These are phyloP conservation scores for Xiphophorus maculatus DNA, from an alignment of 2,113 vertebrate genomes.

Conservation along the genomic window DNA sequence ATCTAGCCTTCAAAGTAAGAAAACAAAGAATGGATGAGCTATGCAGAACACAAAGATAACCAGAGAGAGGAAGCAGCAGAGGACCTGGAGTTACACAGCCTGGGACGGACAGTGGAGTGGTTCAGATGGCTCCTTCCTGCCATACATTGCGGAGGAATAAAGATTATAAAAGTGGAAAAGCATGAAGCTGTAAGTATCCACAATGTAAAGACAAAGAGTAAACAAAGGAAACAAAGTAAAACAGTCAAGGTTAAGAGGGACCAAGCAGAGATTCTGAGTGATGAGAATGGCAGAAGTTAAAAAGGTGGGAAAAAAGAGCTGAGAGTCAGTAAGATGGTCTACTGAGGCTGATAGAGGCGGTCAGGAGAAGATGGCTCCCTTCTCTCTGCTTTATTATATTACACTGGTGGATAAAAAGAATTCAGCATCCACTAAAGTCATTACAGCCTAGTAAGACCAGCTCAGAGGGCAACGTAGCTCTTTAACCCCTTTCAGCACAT, in stretches of 20 bases:
- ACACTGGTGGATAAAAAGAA: constrained; percentile 69
- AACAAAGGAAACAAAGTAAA: constrained; percentile 13
- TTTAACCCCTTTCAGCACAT: constrained; percentile 70
- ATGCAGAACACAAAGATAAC: constrained; percentile 24
- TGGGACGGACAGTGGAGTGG: constrained; percentile 36
- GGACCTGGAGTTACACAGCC: constrained; percentile 37
- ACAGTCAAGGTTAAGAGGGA: constrained; percentile 49
- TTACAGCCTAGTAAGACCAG: constrained; percentile 68
- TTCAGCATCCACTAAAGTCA: constrained; percentile 70
- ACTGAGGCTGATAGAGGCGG: constrained; percentile 29
- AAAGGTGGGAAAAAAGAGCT: constrained; percentile 10
- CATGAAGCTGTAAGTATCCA: constrained; percentile 23
- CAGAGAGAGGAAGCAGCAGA: constrained; percentile 43
- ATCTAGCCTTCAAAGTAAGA: constrained; percentile 19
- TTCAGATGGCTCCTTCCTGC: constrained; percentile 33
- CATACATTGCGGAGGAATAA: constrained; percentile 35
- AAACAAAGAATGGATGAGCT: constrained; percentile 27
- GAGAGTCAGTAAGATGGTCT: not conserved
- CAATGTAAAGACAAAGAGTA: constrained; percentile 11
- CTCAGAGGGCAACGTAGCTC: constrained; percentile 60
- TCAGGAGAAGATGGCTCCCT: constrained; percentile 45
- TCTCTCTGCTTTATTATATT: constrained; percentile 66
- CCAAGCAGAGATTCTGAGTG: constrained; percentile 5
- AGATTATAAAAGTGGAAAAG: constrained; percentile 24
- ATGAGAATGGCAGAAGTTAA: constrained; percentile 6